Base-by-base conservation (phyloP, 1,140 invertebrate species). In the Agraylea sexmaculata region DNA sequence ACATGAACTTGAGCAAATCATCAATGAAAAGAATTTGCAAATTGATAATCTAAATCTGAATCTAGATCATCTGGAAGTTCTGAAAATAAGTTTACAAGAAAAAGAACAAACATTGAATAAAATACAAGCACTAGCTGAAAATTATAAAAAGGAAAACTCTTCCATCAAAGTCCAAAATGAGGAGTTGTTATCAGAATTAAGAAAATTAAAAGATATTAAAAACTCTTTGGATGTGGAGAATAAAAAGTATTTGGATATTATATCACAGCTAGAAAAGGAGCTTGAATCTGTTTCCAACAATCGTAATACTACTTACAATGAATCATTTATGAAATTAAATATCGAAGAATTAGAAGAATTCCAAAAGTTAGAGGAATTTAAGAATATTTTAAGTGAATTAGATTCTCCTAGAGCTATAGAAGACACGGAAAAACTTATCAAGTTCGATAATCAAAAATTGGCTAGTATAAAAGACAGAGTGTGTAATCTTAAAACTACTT, bases 401-500 rank as follows among this genome's bases (percentile, higher is more conserved):
- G 59, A 66, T 19, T 34, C 31, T 27, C 25, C 12, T 2, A 43
- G 18, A 33, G 43, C 43, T 13, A 32, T 34, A 8, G 17, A 16
- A 7, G 54, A 56, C 6, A 21, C 47, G 3, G 53, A 57, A 29
- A 40, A 56, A 19, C 53, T 56, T 16, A 51, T 56, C 2, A 52
- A 35, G 17, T 52, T 37, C 15, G 59, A 63, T 28, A 60, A 58
- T 48, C 58, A 54, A 34, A 59, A 63, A 21, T 31, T 68, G 6
- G 53, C 51, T 0, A 65, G 59, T 46, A 64, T 68, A 12, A 56
- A 58, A 37, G 68, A 74, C 42, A 68, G 78, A 51, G 68, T 77
- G 22, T 55, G 63, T 34, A 60, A 71, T 51, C 50, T 76, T 28
- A 68, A 73, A 34, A 71, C 73, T 41, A 68, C 73, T 34, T 47